Evolutionary conservation across 2,797 vertebrate species (phyloP), one percentile per base, ranked within the genome.

Genomic region (Alcedo quadribrachys): DNA sequence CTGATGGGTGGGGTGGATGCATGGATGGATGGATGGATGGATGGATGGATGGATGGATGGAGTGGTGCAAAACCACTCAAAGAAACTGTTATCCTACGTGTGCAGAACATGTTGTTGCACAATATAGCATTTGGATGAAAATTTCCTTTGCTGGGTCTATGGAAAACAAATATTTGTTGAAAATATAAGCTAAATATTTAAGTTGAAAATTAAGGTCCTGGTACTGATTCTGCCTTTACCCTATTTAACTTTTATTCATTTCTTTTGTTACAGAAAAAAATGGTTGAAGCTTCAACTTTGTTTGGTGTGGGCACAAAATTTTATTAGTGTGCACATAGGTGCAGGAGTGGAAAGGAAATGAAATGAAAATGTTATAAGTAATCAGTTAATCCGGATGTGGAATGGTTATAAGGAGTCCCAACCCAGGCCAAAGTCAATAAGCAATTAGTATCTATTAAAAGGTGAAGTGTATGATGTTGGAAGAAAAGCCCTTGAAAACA

Each of bases 351-450:
- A 83, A 79, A 71, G 86, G 68, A 91, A 57, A 1, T 7, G 53
- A 76, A 92, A 83, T 76, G 35, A 87, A 87, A 89, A 71, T 55
- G 45, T 55, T 80, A 42, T 20, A 89, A 88, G 86, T 48, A 68
- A 92, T 93, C 89, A 69, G 51, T 54, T 67, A 67, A 85, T 85
- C 80, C 17, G 78, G 89, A 92, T 89, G 80, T 93, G 50, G 75
- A 79, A 50, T 27, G 12, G 60, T 77, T 84, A 73, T 84, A 84
- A 67, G 54, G 60, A 73, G 82, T 78, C 33, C 60, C 88, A 87
- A 48, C 37, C 75, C 87, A 89, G 78, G 84, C 85, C 90, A 90
- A 92, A 85, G 85, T 96, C 78, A 79, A 93, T 55, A 94, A 43
- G 77, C 65, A 83, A 89, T 86, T 77, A 91, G 67, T 42, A 87